Evolutionary conservation across 2,888 invertebrate genomes (phyloP), one percentile per base, ranked within the genome.

Genomic region (Drosophila kuntzei): DNA sequence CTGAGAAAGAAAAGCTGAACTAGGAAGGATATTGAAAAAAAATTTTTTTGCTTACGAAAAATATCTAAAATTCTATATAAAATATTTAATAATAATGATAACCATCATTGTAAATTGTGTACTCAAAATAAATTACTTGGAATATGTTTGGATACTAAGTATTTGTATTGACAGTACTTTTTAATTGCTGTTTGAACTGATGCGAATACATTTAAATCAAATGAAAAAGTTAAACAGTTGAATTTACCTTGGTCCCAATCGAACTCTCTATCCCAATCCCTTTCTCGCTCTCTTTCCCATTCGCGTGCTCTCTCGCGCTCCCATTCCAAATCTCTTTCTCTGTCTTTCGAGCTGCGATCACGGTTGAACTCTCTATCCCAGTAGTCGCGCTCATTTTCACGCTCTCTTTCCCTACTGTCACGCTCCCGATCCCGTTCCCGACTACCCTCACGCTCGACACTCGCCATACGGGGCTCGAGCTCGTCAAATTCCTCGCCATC

Each of bases 401-500:
- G 76, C 22, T 85, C 85, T 55, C 86, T 76, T 50, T 84, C 81
- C 61, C 88, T 89, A 81, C 84, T 87, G 27, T 80, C 86, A 46
- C 88, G 88, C 18, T 90, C 90, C 83, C 95, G 95, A 14, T 73
- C 95, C 34, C 60, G 84, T 14, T 91, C 90, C 57, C 83, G 83
- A 46, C 88, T 88, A 65, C 81, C 80, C 51, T 86, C 81, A 4
- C 85, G 86, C 5, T 84, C 85, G 32, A 59, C 73, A 64, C 83
- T 83, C 39, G 80, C 69, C 82, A 87, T 89, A 60, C 89, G 78
- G 81, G 94, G 95, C 95, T 96, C 96, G 95, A 95, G 94, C 90
- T 95, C 94, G 74, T 84, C 77, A 64, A 76, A 89, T 57, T 86
- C 88, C 59, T 90, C 88, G 62, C 76, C 80, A 78, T 87, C 87